Evolutionary conservation across 2,888 invertebrate species (phyloP).

Genomic region (Smittia sp.): DNA sequence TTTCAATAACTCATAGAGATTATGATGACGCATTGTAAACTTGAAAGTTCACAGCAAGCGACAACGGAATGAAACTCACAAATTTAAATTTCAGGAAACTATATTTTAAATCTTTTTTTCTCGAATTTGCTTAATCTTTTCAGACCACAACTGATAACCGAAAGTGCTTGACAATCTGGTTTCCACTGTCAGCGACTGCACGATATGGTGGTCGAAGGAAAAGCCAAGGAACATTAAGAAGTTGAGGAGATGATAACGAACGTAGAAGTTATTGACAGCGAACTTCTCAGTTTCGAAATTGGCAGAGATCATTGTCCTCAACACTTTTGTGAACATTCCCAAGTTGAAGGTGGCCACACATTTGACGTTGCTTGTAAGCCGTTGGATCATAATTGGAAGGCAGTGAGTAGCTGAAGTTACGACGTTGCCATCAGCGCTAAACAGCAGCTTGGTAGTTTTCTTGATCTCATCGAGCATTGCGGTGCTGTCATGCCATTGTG

Average conservation of each 20-base stretch:
- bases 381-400: not conserved
- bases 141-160: conserved; percentile 15
- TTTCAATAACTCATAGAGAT: not conserved
- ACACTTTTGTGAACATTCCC: too few species aligned
- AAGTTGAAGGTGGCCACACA: not conserved
- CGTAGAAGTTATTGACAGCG: not conserved
- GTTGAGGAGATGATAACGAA: not conserved
- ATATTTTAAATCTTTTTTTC: not conserved
- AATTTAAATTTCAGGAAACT: too few species aligned
- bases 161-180: not conserved
- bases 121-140: not conserved
- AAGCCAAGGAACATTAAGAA: conserved; percentile 17
- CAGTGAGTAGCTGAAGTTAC: not conserved
- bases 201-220: not conserved
- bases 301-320: not conserved
- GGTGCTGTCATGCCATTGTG: conserved; percentile 4
- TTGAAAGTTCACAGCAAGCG: too few species aligned
- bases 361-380: conserved; percentile 16
- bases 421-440: not conserved
- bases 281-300: not conserved
- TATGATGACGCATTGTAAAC: too few species aligned
- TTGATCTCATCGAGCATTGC: not conserved
- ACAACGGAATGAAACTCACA: too few species aligned
- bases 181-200: not conserved
- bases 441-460: not conserved